These are phyloP conservation scores for Camponotus pennsylvanicus DNA, from an alignment of 1,140 invertebrate species.

Conservation along the genomic window DNA sequence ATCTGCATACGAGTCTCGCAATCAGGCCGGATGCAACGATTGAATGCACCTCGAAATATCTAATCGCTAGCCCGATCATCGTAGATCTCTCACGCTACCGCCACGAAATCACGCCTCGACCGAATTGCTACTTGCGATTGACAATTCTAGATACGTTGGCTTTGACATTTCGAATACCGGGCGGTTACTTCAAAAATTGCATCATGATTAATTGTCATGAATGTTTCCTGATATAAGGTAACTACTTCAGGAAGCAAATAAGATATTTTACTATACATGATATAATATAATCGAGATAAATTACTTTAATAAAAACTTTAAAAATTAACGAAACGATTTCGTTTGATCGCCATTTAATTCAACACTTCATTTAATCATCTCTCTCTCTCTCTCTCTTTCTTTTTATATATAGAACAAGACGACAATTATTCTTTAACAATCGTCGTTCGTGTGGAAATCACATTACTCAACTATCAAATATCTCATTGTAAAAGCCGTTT, in stretches of 20 bases:
- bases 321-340: neutral
- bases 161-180: neutral
- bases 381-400: too few species aligned
- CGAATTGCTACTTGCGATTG: constrained; percentile 39
- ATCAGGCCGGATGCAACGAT: constrained; percentile 57
- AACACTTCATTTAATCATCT: neutral
- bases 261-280: neutral
- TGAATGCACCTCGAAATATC: constrained; percentile 64
- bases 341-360: neutral
- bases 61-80: constrained; percentile 53
- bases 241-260: neutral
- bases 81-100: constrained; percentile 25
- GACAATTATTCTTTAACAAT: neutral
- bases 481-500: neutral
- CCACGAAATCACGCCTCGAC: constrained; percentile 21
- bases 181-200: neutral
- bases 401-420: neutral
- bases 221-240: too few species aligned
- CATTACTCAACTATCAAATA: constrained; percentile 16
- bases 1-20: constrained; percentile 59
- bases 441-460: constrained; percentile 15
- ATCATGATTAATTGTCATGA: neutral
- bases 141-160: constrained; percentile 22
- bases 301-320: neutral
- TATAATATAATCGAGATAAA: too few species aligned